phyloP scores from a whole-genome alignment of 2,888 invertebrate genomes.

The Spialia ferax region DNA sequence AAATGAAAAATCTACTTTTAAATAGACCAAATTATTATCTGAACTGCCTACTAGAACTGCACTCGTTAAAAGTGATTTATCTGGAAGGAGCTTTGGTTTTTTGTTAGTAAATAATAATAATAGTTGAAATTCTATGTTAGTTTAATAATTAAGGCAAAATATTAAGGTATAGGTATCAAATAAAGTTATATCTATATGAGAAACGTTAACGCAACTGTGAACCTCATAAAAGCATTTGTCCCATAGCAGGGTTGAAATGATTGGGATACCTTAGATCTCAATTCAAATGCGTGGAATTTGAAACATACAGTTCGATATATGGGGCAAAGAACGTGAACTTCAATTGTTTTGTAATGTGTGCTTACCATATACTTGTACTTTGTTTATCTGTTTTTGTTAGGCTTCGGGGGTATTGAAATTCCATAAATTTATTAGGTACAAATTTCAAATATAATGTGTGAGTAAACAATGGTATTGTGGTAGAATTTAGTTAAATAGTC shows the following conservation, averaged over 20 bases:
- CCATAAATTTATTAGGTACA: background rate
- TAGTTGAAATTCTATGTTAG: background rate
- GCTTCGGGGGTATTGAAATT: background rate
- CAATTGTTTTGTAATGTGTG: constrained; percentile 20
- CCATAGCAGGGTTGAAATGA: constrained; percentile 44
- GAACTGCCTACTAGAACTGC: background rate
- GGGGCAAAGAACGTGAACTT: constrained; percentile 37
- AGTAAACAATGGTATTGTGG: too few relatives aligned
- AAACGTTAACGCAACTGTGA: background rate
- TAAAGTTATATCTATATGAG: too few relatives aligned
- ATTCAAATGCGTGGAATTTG: constrained; percentile 58
- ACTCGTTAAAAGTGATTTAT: background rate
- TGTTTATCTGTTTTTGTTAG: constrained; percentile 17
- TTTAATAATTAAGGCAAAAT: background rate
- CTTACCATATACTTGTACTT: constrained; percentile 6
- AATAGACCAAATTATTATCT: constrained; percentile 22
- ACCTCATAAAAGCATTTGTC: constrained; percentile 21
- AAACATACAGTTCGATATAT: constrained; percentile 54
- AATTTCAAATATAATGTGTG: background rate
- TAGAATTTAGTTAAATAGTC: too few relatives aligned
- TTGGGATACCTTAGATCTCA: constrained; percentile 50
- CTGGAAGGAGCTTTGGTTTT: background rate
- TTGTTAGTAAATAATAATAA: background rate
- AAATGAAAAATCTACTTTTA: constrained; percentile 31
- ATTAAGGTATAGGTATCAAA: too few relatives aligned